These are phyloP conservation scores for Rhagophthalmus giganteus DNA, from an alignment of 2,888 invertebrate species.

Conservation along the genomic window DNA sequence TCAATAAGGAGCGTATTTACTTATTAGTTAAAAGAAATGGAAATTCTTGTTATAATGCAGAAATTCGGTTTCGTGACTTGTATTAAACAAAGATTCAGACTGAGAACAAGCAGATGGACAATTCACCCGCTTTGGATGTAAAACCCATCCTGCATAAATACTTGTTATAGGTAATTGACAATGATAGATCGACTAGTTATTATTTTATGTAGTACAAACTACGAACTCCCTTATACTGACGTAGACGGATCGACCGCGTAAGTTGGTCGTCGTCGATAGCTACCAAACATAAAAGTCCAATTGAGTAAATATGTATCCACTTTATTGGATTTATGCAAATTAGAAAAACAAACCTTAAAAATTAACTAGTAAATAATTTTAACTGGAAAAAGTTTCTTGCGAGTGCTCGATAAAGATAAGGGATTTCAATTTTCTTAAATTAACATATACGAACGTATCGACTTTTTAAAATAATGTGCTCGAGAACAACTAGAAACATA, in stretches of 20 bases:
- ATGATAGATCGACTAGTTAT: conserved; percentile 46
- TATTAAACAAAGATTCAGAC: conserved; percentile 34
- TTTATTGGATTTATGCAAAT: not conserved
- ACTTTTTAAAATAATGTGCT: too few species aligned
- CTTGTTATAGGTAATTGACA: conserved; percentile 48
- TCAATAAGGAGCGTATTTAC: conserved; percentile 13
- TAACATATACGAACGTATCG: too few species aligned
- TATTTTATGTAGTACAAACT: conserved; percentile 47
- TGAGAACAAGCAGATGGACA: conserved; percentile 42
- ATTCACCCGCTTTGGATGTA: conserved; percentile 44
- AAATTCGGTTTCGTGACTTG: conserved; percentile 37
- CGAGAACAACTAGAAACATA: too few species aligned
- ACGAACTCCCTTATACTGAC: conserved; percentile 44
- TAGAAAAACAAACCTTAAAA: not conserved
- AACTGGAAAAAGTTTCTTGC: not conserved
- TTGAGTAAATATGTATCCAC: not conserved
- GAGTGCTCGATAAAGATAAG: not conserved
- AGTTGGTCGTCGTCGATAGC: not conserved
- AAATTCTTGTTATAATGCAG: conserved; percentile 27
- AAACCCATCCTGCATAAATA: conserved; percentile 46
- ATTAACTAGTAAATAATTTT: not conserved
- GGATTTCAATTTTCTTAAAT: not conserved
- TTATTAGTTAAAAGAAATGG: conserved; percentile 25
- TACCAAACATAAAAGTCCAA: not conserved
- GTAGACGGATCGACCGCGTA: conserved; percentile 36